Evolutionary conservation across 1,140 invertebrate species (phyloP).

Genomic region (Chlorops oryzae): DNA sequence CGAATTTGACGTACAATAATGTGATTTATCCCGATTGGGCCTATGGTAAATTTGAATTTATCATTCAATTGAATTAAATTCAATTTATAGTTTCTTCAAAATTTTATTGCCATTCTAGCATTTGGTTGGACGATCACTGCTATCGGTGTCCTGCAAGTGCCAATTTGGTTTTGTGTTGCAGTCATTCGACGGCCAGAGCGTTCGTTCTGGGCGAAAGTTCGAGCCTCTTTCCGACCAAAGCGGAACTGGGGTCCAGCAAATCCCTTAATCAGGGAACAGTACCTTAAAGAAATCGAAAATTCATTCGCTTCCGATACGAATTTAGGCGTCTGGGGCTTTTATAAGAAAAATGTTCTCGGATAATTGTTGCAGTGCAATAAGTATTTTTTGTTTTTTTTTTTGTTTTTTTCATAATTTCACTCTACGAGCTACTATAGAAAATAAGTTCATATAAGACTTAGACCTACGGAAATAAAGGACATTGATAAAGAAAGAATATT

Average conservation of each 20-base stretch:
- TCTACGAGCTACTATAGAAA: too few species aligned
- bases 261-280: slow-evolving; percentile 35
- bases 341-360: slow-evolving; percentile 37
- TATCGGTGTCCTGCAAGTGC: slow-evolving; percentile 51
- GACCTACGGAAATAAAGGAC: too few species aligned
- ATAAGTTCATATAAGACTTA: too few species aligned
- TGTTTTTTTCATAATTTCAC: too few species aligned
- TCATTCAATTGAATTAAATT: neutral
- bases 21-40: slow-evolving; percentile 41
- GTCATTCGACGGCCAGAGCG: slow-evolving; percentile 45
- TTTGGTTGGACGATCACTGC: slow-evolving; percentile 51
- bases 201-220: slow-evolving; percentile 47
- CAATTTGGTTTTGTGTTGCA: slow-evolving; percentile 49
- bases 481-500: too few species aligned
- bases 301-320: slow-evolving; percentile 22
- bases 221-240: slow-evolving; percentile 48
- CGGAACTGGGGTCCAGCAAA: slow-evolving; percentile 54
- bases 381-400: too few species aligned
- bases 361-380: too few species aligned
- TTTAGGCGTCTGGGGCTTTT: slow-evolving; percentile 30
- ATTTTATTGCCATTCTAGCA: slow-evolving; percentile 23
- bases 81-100: neutral
- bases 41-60: too few species aligned
- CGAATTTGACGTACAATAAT: slow-evolving; percentile 49
- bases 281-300: slow-evolving; percentile 36